phyloP scores from a whole-genome alignment of 92 coral and sea anemone species.

The Phenganax marumi region DNA sequence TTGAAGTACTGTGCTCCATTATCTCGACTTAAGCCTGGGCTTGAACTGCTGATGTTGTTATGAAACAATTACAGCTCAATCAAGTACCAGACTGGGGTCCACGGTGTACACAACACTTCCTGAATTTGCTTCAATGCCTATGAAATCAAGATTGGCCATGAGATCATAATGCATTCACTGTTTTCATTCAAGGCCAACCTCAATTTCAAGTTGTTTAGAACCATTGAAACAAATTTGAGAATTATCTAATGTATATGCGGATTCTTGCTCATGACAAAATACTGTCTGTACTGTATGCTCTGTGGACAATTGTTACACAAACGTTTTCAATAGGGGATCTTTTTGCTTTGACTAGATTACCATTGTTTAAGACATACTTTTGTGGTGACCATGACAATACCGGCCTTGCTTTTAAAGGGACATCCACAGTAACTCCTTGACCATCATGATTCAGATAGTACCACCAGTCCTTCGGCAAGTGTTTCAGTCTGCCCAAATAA shows the following conservation, averaged over 20 bases:
- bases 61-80: too few relatives aligned
- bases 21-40: too few relatives aligned
- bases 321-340: neutral
- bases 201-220: too few relatives aligned
- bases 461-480: conserved; percentile 7
- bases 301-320: conserved; percentile 1
- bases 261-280: neutral
- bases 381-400: conserved; percentile 5
- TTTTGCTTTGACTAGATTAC: neutral
- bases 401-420: neutral
- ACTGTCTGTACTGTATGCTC: neutral
- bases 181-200: too few relatives aligned
- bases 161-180: too few relatives aligned
- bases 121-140: too few relatives aligned
- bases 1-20: too few relatives aligned
- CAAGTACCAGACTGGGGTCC: too few relatives aligned
- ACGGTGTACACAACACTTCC: too few relatives aligned
- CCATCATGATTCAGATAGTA: neutral
- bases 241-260: neutral
- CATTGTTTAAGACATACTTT: neutral
- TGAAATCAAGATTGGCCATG: too few relatives aligned
- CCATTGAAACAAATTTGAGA: neutral
- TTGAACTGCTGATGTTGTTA: too few relatives aligned
- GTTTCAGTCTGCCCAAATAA: conserved; percentile 12
- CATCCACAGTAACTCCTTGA: conserved; percentile 12